Evolutionary conservation across 2,888 invertebrate species (phyloP), one percentile per base, ranked within the genome.

Genomic region (Patella caerulea): DNA sequence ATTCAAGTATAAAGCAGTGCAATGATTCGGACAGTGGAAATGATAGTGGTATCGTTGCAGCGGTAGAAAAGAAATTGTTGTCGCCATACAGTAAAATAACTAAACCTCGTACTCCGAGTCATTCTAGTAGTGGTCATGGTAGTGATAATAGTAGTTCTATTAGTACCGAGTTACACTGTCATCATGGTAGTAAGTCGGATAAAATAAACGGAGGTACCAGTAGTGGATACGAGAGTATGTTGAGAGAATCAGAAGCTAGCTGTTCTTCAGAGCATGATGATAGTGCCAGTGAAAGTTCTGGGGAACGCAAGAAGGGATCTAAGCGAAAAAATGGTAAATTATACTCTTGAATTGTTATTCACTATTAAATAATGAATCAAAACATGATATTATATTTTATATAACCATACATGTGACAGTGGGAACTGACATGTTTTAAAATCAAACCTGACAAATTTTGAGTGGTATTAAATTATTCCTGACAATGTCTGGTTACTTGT

Each of bases 151-250:
- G 88, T 78, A 89, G 88, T 81, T 88, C 85, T 54, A 84, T 88
- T 77, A 89, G 89, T 80, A 86, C 87, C 75, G 87, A 84, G 79
- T 82, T 86, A 80, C 83, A 84, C 71, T 84, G 86, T 12, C 84
- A 86, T 75, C 87, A 86, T 78, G 84, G 88, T 77, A 85, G 87
- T 80, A 88, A 83, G 82, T 87, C 87, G 7, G 88, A 89, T 77
- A 89, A 88, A 81, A 80, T 87, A 52, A 87, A 88, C 78, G 87
- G 89, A 15, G 90, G 96, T 3, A 96, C 97, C 90, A 96, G 94
- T 88, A 93, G 93, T 73, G 97, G 97, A 1, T 97, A 97, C 88
- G 97, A 97, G 89, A 97, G 96, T 87, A 96, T 97, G 83, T 95
- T 96, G 14, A 93, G 97, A 81, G 97, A 97, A 91, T 92, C 91